Conservation (phyloP, 2,113 vertebrate species). For the Eclectus roratus region DNA sequence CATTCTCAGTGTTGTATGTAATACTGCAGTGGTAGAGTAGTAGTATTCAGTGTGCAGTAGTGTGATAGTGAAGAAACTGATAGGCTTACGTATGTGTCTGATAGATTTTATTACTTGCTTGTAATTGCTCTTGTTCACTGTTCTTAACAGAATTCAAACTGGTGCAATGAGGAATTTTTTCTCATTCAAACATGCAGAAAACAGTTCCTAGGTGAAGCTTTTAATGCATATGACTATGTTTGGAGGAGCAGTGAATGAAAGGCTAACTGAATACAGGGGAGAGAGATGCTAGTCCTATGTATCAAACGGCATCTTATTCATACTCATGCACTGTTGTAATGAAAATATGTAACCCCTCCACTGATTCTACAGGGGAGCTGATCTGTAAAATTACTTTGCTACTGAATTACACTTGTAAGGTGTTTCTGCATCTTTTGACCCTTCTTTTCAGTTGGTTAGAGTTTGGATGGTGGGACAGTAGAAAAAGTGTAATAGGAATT, state of each 20-base stretch:
- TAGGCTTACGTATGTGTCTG: not conserved
- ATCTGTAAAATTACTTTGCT: not conserved
- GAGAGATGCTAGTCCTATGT: not conserved
- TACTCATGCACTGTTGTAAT: not conserved
- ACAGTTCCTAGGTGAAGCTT: not conserved
- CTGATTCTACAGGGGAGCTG: not conserved
- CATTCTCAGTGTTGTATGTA: rapidly evolving
- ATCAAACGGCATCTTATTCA: not conserved
- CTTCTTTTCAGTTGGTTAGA: not conserved
- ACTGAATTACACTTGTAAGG: not conserved
- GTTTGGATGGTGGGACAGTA: not conserved
- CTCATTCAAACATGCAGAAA: not conserved
- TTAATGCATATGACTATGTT: not conserved
- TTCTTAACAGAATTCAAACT: not conserved
- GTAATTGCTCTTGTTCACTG: not conserved
- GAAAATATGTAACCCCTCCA: not conserved
- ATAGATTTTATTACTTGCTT: not conserved
- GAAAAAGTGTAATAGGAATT: not conserved
- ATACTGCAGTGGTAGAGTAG: not conserved
- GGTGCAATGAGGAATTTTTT: not conserved
- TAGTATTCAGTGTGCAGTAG: not conserved
- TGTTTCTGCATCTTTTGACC: not conserved
- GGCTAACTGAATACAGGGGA: not conserved
- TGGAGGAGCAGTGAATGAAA: not conserved
- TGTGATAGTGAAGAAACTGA: not conserved